Percentiles rank a stretch among this genome's conserved stretches.
Evolutionary conservation across 1,140 invertebrate species (phyloP).

Genomic region (Sminthurinus signatus): DNA sequence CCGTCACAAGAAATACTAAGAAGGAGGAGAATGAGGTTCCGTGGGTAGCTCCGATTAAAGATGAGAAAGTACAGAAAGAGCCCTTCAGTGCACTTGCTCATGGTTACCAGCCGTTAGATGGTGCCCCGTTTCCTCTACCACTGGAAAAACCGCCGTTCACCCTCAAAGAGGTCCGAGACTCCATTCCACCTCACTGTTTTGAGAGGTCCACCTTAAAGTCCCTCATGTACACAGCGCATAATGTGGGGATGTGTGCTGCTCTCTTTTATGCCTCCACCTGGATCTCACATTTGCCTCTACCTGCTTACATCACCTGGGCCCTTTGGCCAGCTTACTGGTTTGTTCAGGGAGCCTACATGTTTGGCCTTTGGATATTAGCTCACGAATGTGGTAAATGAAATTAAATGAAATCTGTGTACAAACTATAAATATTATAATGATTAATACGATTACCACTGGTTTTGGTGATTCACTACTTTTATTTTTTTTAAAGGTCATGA

Average conservation of each 20-base stretch:
- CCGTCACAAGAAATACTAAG: no score
- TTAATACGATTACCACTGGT: no score
- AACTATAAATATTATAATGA: no score
- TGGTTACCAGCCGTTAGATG: not conserved
- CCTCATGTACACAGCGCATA: constrained; percentile 7
- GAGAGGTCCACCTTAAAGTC: not conserved
- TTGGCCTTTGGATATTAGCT: constrained; percentile 12
- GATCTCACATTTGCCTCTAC: constrained; percentile 1
- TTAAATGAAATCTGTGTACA: no score
- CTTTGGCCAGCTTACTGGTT: constrained; percentile 15
- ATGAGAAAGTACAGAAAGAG: not conserved
- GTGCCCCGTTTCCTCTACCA: not conserved
- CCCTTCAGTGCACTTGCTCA: not conserved
- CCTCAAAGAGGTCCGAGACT: constrained; percentile 8
- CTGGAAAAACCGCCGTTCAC: constrained; percentile 13
- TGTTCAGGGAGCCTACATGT: constrained; percentile 14
- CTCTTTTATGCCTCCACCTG: constrained; percentile 4
- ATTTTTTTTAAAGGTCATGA: no score
- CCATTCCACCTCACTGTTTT: constrained; percentile 6
- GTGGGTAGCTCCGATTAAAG: not conserved
- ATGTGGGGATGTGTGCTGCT: constrained; percentile 11
- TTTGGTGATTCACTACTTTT: no score
- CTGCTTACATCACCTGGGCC: not conserved
- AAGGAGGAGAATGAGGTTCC: not conserved
- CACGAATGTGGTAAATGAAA: constrained; percentile 15